phyloP scores from a whole-genome alignment of 2,113 vertebrate species.

The Okapia johnstoni region DNA sequence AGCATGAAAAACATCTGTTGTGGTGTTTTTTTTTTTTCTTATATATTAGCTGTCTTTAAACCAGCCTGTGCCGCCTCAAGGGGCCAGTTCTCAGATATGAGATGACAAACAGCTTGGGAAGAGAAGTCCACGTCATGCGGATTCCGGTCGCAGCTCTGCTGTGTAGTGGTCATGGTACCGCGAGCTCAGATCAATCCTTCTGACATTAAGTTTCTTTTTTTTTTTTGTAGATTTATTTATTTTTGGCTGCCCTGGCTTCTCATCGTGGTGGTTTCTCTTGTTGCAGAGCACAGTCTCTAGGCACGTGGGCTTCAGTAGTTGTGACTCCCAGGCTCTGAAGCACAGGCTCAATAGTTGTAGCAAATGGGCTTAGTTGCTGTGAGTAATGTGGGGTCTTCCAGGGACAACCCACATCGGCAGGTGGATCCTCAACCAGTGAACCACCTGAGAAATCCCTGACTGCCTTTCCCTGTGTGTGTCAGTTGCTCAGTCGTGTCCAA shows the following conservation, averaged over 20 bases:
- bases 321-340: neutral
- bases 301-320: neutral
- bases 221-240: neutral
- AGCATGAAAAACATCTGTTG: neutral
- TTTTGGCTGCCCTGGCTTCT: neutral
- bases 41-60: neutral
- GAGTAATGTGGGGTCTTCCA: neutral
- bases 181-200: neutral
- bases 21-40: neutral
- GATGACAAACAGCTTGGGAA: too few species aligned
- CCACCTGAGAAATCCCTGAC: neutral
- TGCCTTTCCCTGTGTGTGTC: neutral
- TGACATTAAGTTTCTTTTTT: neutral
- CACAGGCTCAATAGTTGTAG: neutral
- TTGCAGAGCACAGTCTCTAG: neutral
- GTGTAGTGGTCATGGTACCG: neutral
- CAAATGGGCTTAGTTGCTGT: neutral
- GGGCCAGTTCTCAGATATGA: neutral
- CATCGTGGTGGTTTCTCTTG: neutral
- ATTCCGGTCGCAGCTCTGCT: neutral
- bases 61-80: neutral
- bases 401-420: neutral
- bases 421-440: neutral
- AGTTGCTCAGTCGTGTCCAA: accelerated
- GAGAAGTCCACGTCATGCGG: neutral